Percentiles rank a stretch among this genome's conserved stretches.
These are phyloP conservation scores for Lathamus discolor DNA, from an alignment of 2,113 vertebrate species.

Conservation along the genomic window DNA sequence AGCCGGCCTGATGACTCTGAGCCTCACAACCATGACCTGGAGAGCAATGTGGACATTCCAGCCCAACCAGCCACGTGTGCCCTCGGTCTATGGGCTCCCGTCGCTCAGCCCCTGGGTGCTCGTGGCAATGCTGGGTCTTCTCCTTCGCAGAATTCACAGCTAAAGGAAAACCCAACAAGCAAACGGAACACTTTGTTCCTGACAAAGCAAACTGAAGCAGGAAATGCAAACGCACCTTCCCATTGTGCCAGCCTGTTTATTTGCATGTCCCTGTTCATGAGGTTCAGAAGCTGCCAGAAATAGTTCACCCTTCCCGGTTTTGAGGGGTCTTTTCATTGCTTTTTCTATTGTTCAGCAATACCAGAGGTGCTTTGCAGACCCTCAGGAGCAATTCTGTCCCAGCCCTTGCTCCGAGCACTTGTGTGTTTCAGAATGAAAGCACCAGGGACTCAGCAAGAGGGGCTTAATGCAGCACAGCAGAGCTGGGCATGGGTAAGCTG, in stretches of 20 bases:
- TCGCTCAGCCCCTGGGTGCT: accelerated
- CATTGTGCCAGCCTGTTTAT: neutral
- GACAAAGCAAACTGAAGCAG: neutral
- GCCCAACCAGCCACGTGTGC: neutral
- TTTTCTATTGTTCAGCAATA: accelerated
- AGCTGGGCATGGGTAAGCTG: neutral
- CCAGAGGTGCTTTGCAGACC: neutral
- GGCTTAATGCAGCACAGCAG: neutral
- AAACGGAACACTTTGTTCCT: neutral
- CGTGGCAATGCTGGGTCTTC: accelerated
- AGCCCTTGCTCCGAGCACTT: neutral
- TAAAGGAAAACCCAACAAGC: neutral
- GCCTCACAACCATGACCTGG: neutral
- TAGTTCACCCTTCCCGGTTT: neutral
- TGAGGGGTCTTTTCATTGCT: neutral
- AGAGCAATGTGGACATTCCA: neutral
- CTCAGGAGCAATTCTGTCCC: neutral
- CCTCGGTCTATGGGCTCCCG: accelerated
- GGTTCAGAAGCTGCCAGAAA: neutral
- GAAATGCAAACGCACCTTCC: neutral
- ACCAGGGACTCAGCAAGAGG: too few species aligned
- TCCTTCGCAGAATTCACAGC: neutral
- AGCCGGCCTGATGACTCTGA: accelerated
- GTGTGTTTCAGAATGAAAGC: neutral
- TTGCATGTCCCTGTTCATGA: accelerated